Percentiles rank a stretch among this genome's conserved stretches.
phyloP scores from a whole-genome alignment of 2,113 vertebrate species.

The Tylochromis polylepis region DNA sequence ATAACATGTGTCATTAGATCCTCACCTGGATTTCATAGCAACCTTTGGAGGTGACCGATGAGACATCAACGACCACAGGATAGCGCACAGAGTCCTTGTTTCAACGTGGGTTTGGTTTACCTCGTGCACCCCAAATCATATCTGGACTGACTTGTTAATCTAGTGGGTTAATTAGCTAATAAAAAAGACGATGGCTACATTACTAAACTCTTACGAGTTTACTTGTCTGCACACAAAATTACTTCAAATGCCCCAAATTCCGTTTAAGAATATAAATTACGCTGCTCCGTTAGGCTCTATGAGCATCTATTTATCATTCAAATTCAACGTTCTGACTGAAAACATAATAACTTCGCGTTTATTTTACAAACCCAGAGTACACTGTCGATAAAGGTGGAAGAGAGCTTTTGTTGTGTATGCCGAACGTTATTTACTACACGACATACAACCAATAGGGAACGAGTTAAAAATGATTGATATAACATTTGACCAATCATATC shows the following conservation, averaged over 20 bases:
- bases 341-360: background rate
- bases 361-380: background rate
- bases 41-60: background rate
- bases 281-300: fast-evolving
- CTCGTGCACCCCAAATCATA: background rate
- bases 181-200: background rate
- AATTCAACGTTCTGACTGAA: fast-evolving
- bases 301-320: background rate
- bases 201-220: background rate
- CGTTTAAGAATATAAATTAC: background rate
- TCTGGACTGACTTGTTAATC: background rate
- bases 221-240: constrained; percentile 1
- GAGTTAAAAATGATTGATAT: constrained; percentile 36
- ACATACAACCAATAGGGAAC: constrained; percentile 32
- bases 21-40: constrained; percentile 71
- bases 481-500: constrained; percentile 35
- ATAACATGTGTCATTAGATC: background rate
- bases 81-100: background rate
- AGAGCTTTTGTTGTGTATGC: background rate
- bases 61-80: background rate
- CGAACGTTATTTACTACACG: background rate
- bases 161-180: background rate
- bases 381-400: background rate
- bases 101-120: background rate
- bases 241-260: background rate